Conservation (phyloP, 1,140 invertebrate species). For the Zaprionus ornatus region DNA sequence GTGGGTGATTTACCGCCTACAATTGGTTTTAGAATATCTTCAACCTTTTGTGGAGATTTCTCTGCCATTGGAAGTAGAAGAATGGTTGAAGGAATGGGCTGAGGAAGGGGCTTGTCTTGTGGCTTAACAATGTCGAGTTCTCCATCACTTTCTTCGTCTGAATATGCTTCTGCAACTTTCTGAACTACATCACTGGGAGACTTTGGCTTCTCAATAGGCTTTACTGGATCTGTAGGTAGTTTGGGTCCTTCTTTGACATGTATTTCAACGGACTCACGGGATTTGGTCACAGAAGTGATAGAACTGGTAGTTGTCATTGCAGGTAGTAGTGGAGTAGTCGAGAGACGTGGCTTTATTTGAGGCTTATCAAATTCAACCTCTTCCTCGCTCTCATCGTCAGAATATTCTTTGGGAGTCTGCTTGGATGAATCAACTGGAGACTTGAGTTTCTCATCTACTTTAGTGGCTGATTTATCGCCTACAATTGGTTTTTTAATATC, state of each 20-base stretch:
- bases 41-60: background rate
- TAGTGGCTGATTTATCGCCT: background rate
- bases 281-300: background rate
- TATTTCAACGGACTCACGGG: background rate
- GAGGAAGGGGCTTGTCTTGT: background rate
- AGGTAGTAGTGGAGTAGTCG: background rate
- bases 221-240: background rate
- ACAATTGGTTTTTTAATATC: background rate
- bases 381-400: background rate
- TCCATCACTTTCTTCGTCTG: background rate
- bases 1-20: too few relatives aligned
- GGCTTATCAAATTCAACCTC: slow-evolving; percentile 1
- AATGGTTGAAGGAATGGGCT: too few relatives aligned
- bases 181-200: background rate
- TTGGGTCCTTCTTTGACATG: background rate
- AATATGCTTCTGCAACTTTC: background rate
- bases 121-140: background rate
- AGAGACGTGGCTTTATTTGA: background rate
- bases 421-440: background rate
- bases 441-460: slow-evolving; percentile 10
- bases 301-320: background rate
- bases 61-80: background rate
- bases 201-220: slow-evolving; percentile 3
- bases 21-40: background rate
- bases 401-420: too few relatives aligned